Percentiles rank a stretch among this genome's conserved stretches.
phyloP scores from a whole-genome alignment of 1,140 invertebrate genomes.

The Asobara japonica region DNA sequence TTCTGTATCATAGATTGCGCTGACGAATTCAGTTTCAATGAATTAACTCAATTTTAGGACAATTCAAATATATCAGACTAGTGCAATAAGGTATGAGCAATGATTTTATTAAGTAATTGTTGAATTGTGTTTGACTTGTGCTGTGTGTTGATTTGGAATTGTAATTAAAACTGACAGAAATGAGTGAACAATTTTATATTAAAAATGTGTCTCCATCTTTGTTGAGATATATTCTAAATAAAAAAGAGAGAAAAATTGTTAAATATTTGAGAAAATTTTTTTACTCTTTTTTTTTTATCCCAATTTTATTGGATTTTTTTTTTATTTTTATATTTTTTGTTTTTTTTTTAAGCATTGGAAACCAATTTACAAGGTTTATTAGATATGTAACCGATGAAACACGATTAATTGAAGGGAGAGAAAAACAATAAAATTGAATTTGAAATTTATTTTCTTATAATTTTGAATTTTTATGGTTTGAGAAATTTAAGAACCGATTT shows the following conservation, averaged over 20 bases:
- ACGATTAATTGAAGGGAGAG: too few species aligned
- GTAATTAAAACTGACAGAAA: not conserved
- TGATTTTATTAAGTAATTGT: not conserved
- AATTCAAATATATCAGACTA: not conserved
- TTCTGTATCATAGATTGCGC: not conserved
- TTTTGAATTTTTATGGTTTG: too few species aligned
- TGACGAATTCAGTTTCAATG: not conserved
- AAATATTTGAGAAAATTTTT: not conserved
- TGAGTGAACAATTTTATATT: not conserved
- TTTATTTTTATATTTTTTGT: too few species aligned
- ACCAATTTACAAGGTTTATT: too few species aligned
- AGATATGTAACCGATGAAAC: too few species aligned
- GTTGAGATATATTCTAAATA: conserved; percentile 14
- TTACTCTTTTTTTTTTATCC: not conserved
- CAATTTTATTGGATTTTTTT: not conserved
- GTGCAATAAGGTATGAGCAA: not conserved
- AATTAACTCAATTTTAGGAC: not conserved
- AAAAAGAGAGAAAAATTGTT: conserved; percentile 9
- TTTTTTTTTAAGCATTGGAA: too few species aligned
- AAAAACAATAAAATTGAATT: too few species aligned
- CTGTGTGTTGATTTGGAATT: not conserved
- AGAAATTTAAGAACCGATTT: too few species aligned
- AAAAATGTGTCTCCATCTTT: not conserved
- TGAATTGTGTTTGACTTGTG: not conserved
- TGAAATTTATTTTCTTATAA: too few species aligned